phyloP scores from a whole-genome alignment of 1,140 invertebrate species.

The Semibalanus balanoides region DNA sequence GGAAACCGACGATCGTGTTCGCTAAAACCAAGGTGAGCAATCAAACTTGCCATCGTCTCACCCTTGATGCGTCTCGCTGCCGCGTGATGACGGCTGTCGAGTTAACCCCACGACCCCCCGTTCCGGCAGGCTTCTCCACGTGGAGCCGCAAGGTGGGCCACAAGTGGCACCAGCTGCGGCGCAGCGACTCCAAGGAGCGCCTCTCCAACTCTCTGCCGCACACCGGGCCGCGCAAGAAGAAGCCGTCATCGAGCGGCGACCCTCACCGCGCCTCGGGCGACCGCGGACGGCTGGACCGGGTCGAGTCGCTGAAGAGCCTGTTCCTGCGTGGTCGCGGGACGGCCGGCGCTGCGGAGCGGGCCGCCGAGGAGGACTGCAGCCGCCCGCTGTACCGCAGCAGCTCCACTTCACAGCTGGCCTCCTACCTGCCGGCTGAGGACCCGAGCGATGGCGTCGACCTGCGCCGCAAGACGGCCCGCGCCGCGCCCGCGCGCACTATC shows the following conservation, averaged over 20 bases:
- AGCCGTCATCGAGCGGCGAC: too few relatives aligned
- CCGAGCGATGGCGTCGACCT: background rate
- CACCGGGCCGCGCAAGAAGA: too few relatives aligned
- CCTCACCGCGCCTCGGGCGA: background rate
- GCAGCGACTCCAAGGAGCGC: too few relatives aligned
- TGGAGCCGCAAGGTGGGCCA: constrained; percentile 1
- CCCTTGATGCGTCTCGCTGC: too few relatives aligned
- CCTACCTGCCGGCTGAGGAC: background rate
- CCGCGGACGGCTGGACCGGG: background rate
- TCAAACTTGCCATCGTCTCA: too few relatives aligned
- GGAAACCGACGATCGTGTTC: too few relatives aligned
- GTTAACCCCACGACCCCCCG: too few relatives aligned
- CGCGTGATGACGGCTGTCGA: too few relatives aligned
- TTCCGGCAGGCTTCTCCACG: background rate
- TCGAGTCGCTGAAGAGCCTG: background rate
- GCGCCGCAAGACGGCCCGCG: background rate
- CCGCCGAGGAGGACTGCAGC: background rate
- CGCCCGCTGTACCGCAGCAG: background rate
- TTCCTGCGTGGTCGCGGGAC: background rate
- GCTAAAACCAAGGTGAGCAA: too few relatives aligned
- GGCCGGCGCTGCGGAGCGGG: background rate
- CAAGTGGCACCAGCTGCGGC: background rate
- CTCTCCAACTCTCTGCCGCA: too few relatives aligned
- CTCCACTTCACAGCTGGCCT: background rate
- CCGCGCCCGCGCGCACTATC: background rate